phyloP scores from a whole-genome alignment of 2,888 invertebrate species.

The Callyntrura guangdongensis region DNA sequence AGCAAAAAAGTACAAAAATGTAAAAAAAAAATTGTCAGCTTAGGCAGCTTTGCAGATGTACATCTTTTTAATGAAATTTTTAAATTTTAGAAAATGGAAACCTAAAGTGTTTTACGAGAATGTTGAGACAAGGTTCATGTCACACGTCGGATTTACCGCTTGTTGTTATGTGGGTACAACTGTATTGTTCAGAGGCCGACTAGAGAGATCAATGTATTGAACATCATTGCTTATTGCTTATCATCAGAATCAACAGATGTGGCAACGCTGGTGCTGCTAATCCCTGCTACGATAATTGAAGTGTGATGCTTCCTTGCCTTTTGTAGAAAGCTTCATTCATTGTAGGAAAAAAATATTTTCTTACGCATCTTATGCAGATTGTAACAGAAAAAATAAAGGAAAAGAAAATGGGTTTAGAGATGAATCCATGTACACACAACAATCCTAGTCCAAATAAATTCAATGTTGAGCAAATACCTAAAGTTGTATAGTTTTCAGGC shows the following conservation, averaged over 20 bases:
- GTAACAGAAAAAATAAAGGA: neutral
- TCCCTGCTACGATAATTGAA: neutral
- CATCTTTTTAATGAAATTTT: too few species aligned
- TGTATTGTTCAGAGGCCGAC: neutral
- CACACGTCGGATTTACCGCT: neutral
- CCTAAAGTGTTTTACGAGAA: too few species aligned
- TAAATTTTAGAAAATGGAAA: neutral
- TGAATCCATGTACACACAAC: neutral
- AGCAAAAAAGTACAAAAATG: constrained; percentile 7
- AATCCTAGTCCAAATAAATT: too few species aligned
- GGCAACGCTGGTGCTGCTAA: neutral
- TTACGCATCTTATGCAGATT: neutral
- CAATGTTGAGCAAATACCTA: neutral
- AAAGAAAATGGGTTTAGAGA: constrained; percentile 31
- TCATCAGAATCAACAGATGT: constrained; percentile 19
- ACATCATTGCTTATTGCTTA: neutral
- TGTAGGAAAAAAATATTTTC: constrained; percentile 12
- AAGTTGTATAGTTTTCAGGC: neutral
- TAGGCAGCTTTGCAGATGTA: neutral
- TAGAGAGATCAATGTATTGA: neutral
- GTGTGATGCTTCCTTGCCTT: neutral
- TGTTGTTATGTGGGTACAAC: constrained; percentile 24
- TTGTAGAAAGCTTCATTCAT: neutral
- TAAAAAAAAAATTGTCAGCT: constrained; percentile 12
- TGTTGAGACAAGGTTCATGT: neutral